Conservation (phyloP, 1,140 invertebrate genomes). For the Homarus americanus region DNA sequence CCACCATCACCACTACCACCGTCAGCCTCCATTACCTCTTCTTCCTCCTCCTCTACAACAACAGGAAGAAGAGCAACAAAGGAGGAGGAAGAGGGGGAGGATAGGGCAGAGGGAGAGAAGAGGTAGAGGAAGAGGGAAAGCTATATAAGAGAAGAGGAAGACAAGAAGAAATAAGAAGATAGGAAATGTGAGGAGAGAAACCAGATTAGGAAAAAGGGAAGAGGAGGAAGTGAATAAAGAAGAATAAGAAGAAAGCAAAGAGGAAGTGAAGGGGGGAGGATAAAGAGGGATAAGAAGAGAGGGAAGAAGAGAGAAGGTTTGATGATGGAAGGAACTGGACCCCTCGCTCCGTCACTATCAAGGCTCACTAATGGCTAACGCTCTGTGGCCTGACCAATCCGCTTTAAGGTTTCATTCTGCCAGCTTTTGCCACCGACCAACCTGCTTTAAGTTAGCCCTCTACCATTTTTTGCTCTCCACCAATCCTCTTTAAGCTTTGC, state of each 20-base stretch:
- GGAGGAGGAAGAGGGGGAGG: too few relatives aligned
- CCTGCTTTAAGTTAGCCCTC: not conserved
- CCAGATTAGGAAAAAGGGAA: not conserved
- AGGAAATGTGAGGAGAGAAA: too few relatives aligned
- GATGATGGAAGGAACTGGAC: too few relatives aligned
- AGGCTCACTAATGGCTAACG: not conserved
- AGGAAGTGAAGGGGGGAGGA: too few relatives aligned
- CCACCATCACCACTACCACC: not conserved
- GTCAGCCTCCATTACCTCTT: not conserved
- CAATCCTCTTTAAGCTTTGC: not conserved
- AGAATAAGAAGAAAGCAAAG: too few relatives aligned
- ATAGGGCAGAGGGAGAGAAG: not conserved
- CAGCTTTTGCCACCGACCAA: not conserved
- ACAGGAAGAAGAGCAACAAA: too few relatives aligned
- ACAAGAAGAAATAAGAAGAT: not conserved
- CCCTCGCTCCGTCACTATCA: not conserved
- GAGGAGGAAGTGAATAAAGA: not conserved
- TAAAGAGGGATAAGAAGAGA: not conserved
- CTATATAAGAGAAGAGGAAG: not conserved
- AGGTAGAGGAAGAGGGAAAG: not conserved
- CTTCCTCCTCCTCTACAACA: too few relatives aligned
- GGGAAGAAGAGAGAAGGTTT: not conserved
- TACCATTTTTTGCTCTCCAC: not conserved
- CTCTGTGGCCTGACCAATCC: conserved; percentile 10
- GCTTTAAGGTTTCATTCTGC: not conserved